Percentiles rank a stretch among this genome's conserved stretches.
These are phyloP conservation scores for Muscicapa adusta DNA, from an alignment of 2,113 vertebrate species.

Conservation along the genomic window DNA sequence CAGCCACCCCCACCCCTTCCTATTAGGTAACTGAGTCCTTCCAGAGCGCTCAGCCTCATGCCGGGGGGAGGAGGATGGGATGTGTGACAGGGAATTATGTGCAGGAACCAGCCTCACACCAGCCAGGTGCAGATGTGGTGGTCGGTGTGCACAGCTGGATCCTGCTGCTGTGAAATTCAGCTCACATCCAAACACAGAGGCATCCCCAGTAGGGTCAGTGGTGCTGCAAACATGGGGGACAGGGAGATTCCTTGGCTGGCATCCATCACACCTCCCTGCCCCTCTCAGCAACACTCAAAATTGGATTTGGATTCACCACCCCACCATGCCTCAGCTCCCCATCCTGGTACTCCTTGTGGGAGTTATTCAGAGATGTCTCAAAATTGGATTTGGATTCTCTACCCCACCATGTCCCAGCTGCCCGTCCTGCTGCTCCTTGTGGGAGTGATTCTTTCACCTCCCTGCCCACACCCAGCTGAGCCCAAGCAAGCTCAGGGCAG, in stretches of 20 bases:
- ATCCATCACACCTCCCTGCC: background rate
- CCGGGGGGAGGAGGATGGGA: background rate
- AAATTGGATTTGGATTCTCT: background rate
- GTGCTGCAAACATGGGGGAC: background rate
- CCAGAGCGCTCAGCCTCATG: background rate
- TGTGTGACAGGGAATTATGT: background rate
- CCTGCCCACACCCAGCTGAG: background rate
- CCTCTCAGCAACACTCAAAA: background rate
- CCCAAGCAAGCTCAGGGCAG: background rate
- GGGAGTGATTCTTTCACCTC: background rate
- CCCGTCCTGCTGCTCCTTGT: rapidly evolving
- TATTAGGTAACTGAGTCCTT: conserved; percentile 36
- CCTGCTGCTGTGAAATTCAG: background rate
- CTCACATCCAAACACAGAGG: background rate
- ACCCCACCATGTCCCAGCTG: rapidly evolving
- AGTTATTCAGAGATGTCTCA: background rate
- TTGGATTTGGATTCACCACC: background rate
- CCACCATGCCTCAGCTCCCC: rapidly evolving
- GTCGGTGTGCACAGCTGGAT: rapidly evolving
- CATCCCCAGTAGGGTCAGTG: rapidly evolving
- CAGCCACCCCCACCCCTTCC: conserved; percentile 46
- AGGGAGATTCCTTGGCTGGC: background rate
- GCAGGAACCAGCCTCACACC: background rate
- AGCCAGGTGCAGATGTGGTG: rapidly evolving
- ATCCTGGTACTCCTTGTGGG: rapidly evolving